A percentile compares a stretch with the other conserved stretches of the same genome.
Conservation (phyloP, 2,888 invertebrate species). For the Habroteleia sp. region DNA sequence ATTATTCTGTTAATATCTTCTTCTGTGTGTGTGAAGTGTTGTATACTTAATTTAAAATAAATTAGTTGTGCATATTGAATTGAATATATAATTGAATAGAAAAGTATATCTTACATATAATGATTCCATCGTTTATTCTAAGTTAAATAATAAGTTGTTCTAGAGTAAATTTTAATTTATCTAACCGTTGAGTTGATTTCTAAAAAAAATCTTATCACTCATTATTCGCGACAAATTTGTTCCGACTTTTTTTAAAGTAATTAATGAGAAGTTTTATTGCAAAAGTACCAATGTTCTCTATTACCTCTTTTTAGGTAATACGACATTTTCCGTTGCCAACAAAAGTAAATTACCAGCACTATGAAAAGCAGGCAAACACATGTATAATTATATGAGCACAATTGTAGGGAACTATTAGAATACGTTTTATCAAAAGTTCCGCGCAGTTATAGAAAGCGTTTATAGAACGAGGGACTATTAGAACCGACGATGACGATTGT, state of each 20-base stretch:
- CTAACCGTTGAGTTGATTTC: too few species aligned
- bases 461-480: constrained; percentile 34
- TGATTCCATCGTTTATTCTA: too few species aligned
- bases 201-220: too few species aligned
- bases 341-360: constrained; percentile 31
- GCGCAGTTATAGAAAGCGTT: constrained; percentile 42
- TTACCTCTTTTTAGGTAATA: constrained; percentile 25
- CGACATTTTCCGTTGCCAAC: constrained; percentile 15
- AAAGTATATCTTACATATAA: too few species aligned
- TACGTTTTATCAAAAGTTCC: constrained; percentile 49
- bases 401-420: constrained; percentile 49
- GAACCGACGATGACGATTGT: constrained; percentile 49
- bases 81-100: too few species aligned
- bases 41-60: too few species aligned
- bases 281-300: constrained; percentile 16
- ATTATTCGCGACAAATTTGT: too few species aligned
- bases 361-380: constrained; percentile 35
- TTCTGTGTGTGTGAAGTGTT: too few species aligned
- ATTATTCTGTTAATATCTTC: too few species aligned
- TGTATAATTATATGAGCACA: constrained; percentile 38
- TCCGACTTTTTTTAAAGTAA: constrained; percentile 19
- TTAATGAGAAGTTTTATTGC: constrained; percentile 17
- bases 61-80: too few species aligned
- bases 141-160: too few species aligned
- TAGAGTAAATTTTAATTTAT: too few species aligned